Percentiles rank a stretch among this genome's conserved stretches.
These are phyloP conservation scores for Ceraclea dissimilis DNA, from an alignment of 2,888 invertebrate species.

Conservation along the genomic window DNA sequence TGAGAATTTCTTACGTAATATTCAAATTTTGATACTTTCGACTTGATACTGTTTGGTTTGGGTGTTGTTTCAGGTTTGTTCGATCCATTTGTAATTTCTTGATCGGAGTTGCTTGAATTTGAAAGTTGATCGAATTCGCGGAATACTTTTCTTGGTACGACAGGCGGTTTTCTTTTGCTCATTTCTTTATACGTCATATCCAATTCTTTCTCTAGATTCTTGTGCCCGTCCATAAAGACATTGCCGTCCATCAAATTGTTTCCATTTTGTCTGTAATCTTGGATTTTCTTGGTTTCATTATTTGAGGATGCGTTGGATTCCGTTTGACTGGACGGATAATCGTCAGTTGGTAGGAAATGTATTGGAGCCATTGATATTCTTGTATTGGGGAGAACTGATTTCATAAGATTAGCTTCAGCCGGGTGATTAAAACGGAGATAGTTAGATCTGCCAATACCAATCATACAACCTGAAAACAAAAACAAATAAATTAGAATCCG, in stretches of 20 bases:
- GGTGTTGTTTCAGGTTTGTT: slow-evolving; percentile 27
- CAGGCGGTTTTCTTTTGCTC: slow-evolving; percentile 57
- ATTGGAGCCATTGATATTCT: slow-evolving; percentile 74
- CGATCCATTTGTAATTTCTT: slow-evolving; percentile 22
- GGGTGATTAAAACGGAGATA: slow-evolving; percentile 92
- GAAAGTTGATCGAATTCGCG: slow-evolving; percentile 41
- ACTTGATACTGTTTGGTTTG: slow-evolving; percentile 52
- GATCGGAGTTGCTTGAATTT: slow-evolving; percentile 45
- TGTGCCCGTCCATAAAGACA: slow-evolving; percentile 38
- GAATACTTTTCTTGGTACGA: slow-evolving; percentile 54
- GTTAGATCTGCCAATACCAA: slow-evolving; percentile 84
- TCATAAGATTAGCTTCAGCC: slow-evolving; percentile 80
- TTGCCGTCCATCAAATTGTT: slow-evolving; percentile 30
- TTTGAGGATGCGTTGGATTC: slow-evolving; percentile 7
- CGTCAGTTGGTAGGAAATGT: slow-evolving; percentile 50
- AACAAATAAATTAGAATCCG: not conserved
- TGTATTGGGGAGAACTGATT: slow-evolving; percentile 69
- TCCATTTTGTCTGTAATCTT: slow-evolving; percentile 10
- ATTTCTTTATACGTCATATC: slow-evolving; percentile 44
- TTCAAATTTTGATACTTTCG: slow-evolving; percentile 75
- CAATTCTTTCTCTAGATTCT: slow-evolving; percentile 41
- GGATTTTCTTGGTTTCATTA: not conserved
- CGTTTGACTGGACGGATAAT: slow-evolving; percentile 7
- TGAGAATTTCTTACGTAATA: slow-evolving; percentile 61
- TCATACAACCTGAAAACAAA: slow-evolving; percentile 68